These are phyloP conservation scores for Poecile montanus DNA, from an alignment of 2,797 vertebrate genomes.

Conservation along the genomic window DNA sequence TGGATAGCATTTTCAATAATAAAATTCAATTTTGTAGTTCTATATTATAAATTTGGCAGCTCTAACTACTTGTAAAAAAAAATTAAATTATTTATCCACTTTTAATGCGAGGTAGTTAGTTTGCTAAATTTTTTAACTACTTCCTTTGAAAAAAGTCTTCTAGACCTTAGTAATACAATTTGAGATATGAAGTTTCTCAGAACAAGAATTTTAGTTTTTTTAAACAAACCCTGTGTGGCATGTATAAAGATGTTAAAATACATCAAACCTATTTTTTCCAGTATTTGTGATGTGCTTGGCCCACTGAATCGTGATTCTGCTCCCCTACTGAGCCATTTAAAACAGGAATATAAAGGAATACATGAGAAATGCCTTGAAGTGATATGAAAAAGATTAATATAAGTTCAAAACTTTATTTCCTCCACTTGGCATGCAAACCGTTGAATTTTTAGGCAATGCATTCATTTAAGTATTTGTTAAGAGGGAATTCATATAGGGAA, in stretches of 20 bases:
- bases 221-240: fast-evolving
- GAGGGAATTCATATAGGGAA: neutral
- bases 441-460: neutral
- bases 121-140: neutral
- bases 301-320: neutral
- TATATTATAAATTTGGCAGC: neutral
- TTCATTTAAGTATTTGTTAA: neutral
- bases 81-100: neutral
- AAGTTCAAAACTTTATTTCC: neutral
- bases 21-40: neutral
- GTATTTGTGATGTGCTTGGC: neutral
- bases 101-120: neutral
- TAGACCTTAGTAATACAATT: neutral
- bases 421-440: neutral
- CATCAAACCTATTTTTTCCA: neutral
- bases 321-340: neutral
- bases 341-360: neutral
- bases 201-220: neutral
- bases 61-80: neutral
- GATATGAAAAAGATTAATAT: neutral
- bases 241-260: neutral
- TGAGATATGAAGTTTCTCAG: neutral
- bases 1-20: neutral
- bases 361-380: neutral
- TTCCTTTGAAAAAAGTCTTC: neutral